Conservation (phyloP, 2,113 vertebrate species). For the Microcebus jonahi region DNA sequence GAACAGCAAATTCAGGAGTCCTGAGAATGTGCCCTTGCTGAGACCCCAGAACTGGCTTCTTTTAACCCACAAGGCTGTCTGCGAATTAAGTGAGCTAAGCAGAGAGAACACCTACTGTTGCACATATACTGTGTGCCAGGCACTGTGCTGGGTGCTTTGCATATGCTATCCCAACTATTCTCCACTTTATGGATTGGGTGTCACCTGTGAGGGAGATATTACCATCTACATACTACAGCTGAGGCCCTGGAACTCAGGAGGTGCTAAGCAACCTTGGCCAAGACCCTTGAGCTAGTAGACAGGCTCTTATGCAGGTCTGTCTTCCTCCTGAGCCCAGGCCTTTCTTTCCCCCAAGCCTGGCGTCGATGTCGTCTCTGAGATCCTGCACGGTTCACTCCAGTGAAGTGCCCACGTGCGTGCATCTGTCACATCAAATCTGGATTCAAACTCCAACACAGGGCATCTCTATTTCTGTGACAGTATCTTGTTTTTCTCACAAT, state of each 20-base stretch:
- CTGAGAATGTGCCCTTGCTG: not conserved
- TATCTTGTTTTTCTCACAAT: constrained; percentile 57
- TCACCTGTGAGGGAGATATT: not conserved
- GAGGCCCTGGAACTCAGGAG: not conserved
- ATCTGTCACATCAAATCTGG: constrained; percentile 31
- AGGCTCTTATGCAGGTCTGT: not conserved
- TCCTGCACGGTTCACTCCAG: not conserved
- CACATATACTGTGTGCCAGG: not conserved
- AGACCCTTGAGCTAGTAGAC: not conserved
- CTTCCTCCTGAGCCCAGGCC: not conserved
- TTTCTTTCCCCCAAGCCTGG: not conserved
- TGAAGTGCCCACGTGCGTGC: not conserved
- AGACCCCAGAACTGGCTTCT: not conserved
- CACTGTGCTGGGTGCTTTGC: not conserved
- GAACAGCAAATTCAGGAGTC: not conserved
- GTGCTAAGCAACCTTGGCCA: not conserved
- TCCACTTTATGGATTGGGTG: not conserved
- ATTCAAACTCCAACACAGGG: not conserved
- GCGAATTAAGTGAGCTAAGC: not conserved
- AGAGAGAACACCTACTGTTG: not conserved
- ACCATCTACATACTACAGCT: no score
- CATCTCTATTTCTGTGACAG: constrained; percentile 40
- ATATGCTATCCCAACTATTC: not conserved
- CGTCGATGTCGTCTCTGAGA: fast-evolving
- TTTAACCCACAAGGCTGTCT: not conserved